Conservation (phyloP, 2,888 invertebrate species). For the Drosophila setosimentum region DNA sequence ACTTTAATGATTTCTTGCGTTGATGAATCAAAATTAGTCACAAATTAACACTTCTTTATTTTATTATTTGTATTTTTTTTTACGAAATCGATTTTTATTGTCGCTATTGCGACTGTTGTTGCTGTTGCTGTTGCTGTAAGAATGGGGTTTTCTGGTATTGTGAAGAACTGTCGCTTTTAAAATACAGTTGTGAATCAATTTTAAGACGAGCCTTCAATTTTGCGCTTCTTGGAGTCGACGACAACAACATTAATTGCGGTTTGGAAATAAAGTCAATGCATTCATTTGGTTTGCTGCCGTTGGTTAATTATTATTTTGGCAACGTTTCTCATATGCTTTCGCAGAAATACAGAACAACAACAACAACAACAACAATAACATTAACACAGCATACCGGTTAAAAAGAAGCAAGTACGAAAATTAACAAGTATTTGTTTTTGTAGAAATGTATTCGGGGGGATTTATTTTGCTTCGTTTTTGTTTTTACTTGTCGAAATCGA, state of each 20-base stretch:
- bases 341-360: constrained; percentile 7
- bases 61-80: neutral
- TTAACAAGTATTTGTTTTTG: constrained; percentile 1
- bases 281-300: constrained; percentile 1
- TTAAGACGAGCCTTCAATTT: constrained; percentile 9
- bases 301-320: constrained; percentile 22
- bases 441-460: too few relatives aligned
- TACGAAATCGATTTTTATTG: neutral
- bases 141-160: neutral
- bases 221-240: constrained; percentile 7
- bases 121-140: constrained; percentile 7
- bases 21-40: constrained; percentile 30
- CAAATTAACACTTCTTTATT: constrained; percentile 23
- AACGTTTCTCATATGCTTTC: constrained; percentile 19
- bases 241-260: constrained; percentile 1
- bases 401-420: constrained; percentile 7
- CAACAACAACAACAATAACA: constrained; percentile 1
- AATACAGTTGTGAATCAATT: constrained; percentile 7
- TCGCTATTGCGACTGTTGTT: constrained; percentile 1
- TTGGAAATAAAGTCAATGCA: constrained; percentile 4
- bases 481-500: constrained; percentile 3
- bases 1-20: constrained; percentile 8
- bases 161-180: constrained; percentile 19
- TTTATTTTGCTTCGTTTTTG: neutral
- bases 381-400: constrained; percentile 14